Conservation (phyloP, 2,888 invertebrate species). For the Mythimna loreyi region DNA sequence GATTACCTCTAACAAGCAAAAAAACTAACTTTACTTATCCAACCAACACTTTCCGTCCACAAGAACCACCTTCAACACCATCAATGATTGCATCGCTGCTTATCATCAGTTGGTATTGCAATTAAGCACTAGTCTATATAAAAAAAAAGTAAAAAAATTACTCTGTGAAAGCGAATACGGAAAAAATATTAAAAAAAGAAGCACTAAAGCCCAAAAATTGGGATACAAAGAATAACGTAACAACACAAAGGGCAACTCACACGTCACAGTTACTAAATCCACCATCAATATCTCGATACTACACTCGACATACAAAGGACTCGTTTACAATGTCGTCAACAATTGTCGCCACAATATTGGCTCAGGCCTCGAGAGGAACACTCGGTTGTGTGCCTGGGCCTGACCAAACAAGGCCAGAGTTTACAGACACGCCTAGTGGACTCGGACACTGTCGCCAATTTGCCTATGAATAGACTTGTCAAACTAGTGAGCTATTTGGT, state of each 20-base stretch:
- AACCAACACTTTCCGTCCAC: too few relatives aligned
- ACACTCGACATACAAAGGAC: conserved; percentile 13
- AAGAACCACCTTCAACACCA: too few relatives aligned
- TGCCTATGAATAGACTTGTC: conserved; percentile 1
- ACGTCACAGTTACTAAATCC: background rate
- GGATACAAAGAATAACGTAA: too few relatives aligned
- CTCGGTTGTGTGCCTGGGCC: conserved; percentile 26
- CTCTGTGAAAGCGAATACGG: background rate
- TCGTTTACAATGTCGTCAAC: conserved; percentile 28
- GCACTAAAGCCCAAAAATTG: too few relatives aligned
- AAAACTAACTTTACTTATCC: too few relatives aligned
- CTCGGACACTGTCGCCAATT: conserved; percentile 4
- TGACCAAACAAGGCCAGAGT: conserved; percentile 32
- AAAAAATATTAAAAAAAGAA: background rate
- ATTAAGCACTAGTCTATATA: too few relatives aligned
- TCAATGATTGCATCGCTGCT: too few relatives aligned
- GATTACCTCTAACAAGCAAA: too few relatives aligned
- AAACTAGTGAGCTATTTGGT: background rate
- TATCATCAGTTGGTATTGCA: too few relatives aligned
- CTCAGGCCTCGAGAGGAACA: conserved; percentile 24
- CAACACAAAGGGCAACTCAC: too few relatives aligned
- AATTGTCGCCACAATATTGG: conserved; percentile 34
- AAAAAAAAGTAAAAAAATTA: too few relatives aligned
- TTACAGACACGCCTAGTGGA: conserved; percentile 15
- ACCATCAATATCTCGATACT: background rate